Percentiles rank a stretch among this genome's conserved stretches.
These are phyloP conservation scores for Lepus americanus DNA, from an alignment of 2,113 vertebrate genomes.

Conservation along the genomic window DNA sequence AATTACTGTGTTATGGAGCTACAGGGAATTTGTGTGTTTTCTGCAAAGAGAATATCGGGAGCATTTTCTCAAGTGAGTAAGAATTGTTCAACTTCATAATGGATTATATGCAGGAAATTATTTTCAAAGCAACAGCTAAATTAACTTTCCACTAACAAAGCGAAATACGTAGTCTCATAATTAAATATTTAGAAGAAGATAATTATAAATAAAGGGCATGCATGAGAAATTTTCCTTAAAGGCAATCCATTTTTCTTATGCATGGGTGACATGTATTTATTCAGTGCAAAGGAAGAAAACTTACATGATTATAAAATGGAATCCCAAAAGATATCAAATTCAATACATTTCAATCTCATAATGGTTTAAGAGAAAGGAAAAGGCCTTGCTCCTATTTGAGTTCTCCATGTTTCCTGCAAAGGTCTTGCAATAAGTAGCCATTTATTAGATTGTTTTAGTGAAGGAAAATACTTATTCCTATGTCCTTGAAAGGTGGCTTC, in stretches of 20 bases:
- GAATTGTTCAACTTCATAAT: neutral
- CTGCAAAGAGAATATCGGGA: neutral
- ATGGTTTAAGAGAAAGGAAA: neutral
- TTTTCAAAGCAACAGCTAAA: slow-evolving; percentile 44
- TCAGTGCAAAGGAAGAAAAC: neutral
- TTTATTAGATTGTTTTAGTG: neutral
- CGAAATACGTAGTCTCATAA: slow-evolving; percentile 14
- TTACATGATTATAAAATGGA: slow-evolving; percentile 5
- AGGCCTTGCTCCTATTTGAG: neutral
- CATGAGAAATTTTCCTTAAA: neutral
- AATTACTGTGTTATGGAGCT: neutral
- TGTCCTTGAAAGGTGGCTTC: neutral
- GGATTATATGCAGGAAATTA: neutral
- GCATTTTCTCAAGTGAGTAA: neutral
- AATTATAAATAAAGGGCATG: neutral
- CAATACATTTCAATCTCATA: neutral
- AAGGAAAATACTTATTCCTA: neutral
- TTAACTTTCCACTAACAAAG: slow-evolving; percentile 5
- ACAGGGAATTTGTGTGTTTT: neutral
- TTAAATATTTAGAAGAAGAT: slow-evolving; percentile 50
- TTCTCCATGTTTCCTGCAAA: neutral
- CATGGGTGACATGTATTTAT: neutral
- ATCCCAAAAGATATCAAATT: neutral
- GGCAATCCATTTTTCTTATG: neutral
- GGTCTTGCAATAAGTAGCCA: neutral